These are phyloP conservation scores for Sebastes minor DNA, from an alignment of 2,797 vertebrate genomes.

Conservation along the genomic window DNA sequence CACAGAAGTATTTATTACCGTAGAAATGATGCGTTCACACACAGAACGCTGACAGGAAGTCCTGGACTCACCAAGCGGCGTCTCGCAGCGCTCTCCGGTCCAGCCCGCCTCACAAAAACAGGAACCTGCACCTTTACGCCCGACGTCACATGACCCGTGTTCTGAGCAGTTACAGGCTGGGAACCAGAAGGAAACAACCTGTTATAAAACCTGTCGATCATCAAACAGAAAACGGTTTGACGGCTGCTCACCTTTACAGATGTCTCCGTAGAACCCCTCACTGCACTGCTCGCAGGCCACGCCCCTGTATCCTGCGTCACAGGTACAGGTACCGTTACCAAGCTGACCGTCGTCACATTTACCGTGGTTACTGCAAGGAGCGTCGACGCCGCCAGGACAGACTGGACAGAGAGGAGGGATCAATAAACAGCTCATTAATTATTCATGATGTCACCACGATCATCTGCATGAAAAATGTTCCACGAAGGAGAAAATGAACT, in stretches of 20 bases:
- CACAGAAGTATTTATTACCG: neutral
- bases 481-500: too few relatives aligned
- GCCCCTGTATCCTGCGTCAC: conserved; percentile 84
- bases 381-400: conserved; percentile 87
- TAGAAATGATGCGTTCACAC: neutral
- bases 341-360: conserved; percentile 84
- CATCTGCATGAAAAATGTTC: too few relatives aligned
- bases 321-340: conserved; percentile 86
- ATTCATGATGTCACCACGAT: neutral
- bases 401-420: conserved; percentile 70
- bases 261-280: conserved; percentile 82
- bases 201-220: neutral
- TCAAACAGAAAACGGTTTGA: neutral
- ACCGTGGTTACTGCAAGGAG: conserved; percentile 85
- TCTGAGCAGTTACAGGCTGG: conserved; percentile 89
- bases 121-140: conserved; percentile 81
- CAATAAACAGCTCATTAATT: neutral
- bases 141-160: conserved; percentile 87
- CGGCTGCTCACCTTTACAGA: conserved; percentile 83
- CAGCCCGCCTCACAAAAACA: conserved; percentile 92
- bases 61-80: conserved; percentile 79
- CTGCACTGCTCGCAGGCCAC: conserved; percentile 88
- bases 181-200: neutral
- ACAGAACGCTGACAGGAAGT: neutral
- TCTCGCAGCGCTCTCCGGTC: conserved; percentile 89